phyloP scores from a whole-genome alignment of 2,797 vertebrate genomes.

The Glossophaga mutica region DNA sequence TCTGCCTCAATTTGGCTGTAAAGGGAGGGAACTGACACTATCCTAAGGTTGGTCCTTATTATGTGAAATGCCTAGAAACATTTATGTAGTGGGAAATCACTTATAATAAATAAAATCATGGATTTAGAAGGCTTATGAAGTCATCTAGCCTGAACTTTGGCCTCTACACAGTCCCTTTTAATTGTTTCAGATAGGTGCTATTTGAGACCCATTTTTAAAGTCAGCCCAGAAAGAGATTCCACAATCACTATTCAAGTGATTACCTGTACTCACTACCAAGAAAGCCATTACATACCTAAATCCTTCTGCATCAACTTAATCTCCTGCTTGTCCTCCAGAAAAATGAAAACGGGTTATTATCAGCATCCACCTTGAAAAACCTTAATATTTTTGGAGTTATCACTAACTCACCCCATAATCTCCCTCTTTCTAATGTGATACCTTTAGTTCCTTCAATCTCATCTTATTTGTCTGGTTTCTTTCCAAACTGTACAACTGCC shows the following conservation, averaged over 20 bases:
- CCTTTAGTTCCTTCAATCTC: background rate
- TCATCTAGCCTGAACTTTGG: background rate
- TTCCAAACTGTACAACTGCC: background rate
- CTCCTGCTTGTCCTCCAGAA: background rate
- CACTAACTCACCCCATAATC: background rate
- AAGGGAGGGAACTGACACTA: background rate
- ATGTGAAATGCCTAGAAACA: background rate
- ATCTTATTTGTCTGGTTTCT: background rate
- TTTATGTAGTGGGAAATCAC: background rate
- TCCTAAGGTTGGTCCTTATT: background rate
- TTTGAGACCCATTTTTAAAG: background rate
- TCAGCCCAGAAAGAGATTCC: background rate
- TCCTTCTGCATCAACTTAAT: background rate
- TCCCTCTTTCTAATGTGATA: background rate
- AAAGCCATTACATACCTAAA: background rate
- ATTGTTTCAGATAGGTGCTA: background rate
- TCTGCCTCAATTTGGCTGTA: background rate
- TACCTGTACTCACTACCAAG: background rate
- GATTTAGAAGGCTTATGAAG: background rate
- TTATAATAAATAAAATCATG: background rate
- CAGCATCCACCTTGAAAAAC: background rate
- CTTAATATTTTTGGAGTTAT: background rate
- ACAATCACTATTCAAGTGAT: background rate
- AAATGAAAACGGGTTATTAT: background rate
- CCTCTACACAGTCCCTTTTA: background rate